Base-by-base conservation (phyloP, 2,113 vertebrate species). In the Neogobius melanostomus region DNA sequence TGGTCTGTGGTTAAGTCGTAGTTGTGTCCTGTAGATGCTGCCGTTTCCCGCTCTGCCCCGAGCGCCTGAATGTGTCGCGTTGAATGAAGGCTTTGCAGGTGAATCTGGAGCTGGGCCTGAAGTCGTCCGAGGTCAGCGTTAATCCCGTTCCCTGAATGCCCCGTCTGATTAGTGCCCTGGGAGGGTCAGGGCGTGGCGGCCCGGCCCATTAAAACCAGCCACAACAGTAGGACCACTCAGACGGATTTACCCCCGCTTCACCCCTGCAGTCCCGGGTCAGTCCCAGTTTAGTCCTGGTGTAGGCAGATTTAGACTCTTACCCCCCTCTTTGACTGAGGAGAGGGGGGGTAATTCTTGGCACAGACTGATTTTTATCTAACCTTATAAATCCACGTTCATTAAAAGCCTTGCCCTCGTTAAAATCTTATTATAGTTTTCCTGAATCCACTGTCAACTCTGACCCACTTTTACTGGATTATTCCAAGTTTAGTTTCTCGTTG, bases 121-220 rank as follows among this genome's bases (percentile, higher is more conserved):
- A 14, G 17, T 28, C 57, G 68, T 36, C 68, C 0, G 1, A 7
- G 62, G 59, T 78, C 51, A 54, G 2, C 21, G 12, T 6, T 74
- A 49, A 66, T 67, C 43, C 63, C 8, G 9, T 66, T 66, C 77
- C 28, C 44, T 36, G 52, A 15, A n/a, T 6, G 7, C 16, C 8
- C 0, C n/a, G n/a, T 63, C 43, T 28, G 0, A 51, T 21, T 59
- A 59, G 53, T 47, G 68, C 54, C 66, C 50, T 12, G 16, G 50
- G 57, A 47, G 7, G n/a, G 11, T 36, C n/a, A 65, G 10, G 60
- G 51, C 15, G 45, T 36, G 8, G 9, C 6, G 21, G 53, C 36
- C 5, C 10, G 49, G 36, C 36, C 6, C 11, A 51, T 64, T 74
- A 56, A 81, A 77, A 71, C 21, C 60, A 74, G 28, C 57, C 49